A percentile compares a stretch with the other conserved stretches of the same genome.
phyloP scores from a whole-genome alignment of 2,888 invertebrate genomes.

The Tipula helvola region DNA sequence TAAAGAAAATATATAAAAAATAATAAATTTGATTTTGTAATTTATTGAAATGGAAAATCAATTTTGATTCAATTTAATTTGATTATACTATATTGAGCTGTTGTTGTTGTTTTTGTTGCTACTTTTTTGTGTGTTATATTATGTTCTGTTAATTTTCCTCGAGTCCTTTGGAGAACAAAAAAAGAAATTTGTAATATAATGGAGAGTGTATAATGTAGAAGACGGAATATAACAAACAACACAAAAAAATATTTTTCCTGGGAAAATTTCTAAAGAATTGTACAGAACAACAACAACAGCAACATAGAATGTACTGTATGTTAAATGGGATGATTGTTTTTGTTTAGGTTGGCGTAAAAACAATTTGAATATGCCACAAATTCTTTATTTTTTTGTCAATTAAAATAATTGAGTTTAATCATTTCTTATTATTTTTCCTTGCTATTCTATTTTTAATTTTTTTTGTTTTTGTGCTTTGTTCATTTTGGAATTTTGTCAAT shows the following conservation, averaged over 20 bases:
- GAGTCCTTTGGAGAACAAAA: neutral
- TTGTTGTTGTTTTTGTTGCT: neutral
- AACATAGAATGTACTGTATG: neutral
- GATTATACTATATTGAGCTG: neutral
- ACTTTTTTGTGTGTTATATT: neutral
- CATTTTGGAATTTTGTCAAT: neutral
- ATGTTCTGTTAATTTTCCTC: neutral
- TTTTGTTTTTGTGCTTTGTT: neutral
- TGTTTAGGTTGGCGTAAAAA: slow-evolving; percentile 4
- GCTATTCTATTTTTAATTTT: neutral
- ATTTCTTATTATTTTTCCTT: neutral
- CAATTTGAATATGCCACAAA: slow-evolving; percentile 4
- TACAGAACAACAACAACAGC: neutral
- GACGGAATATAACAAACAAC: neutral
- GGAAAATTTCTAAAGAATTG: neutral
- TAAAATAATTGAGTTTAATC: neutral
- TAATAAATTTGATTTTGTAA: slow-evolving; percentile 4
- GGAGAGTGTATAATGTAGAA: neutral
- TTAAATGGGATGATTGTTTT: neutral
- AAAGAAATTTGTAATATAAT: neutral
- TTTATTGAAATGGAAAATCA: neutral
- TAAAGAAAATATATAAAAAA: neutral
- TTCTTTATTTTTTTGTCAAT: neutral
- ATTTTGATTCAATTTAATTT: slow-evolving; percentile 4
- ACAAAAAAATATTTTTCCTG: neutral